phyloP scores from a whole-genome alignment of 2,797 vertebrate genomes.

The Melanotaenia trifasciata region DNA sequence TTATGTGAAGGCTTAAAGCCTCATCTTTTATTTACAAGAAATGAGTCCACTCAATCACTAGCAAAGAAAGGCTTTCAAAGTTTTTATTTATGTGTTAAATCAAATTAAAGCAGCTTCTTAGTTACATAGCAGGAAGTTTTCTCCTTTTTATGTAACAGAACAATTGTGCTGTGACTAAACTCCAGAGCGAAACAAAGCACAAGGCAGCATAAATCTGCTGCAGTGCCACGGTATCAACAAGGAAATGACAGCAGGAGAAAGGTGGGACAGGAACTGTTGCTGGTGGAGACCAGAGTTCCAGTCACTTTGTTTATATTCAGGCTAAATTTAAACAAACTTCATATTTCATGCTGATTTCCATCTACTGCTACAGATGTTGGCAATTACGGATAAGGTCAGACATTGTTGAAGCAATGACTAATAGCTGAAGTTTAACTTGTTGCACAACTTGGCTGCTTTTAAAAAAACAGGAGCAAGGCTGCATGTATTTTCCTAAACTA shows the following conservation, averaged over 20 bases:
- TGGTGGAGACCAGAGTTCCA: constrained; percentile 51
- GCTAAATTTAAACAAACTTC: constrained; percentile 69
- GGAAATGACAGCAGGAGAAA: constrained; percentile 70
- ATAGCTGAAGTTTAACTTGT: neutral
- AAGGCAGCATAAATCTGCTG: constrained; percentile 60
- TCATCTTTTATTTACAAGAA: constrained; percentile 67
- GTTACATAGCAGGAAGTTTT: constrained; percentile 33
- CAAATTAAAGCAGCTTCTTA: constrained; percentile 13
- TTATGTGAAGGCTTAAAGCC: constrained; percentile 55
- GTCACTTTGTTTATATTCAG: constrained; percentile 69
- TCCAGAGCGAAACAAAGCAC: constrained; percentile 36
- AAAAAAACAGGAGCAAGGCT: neutral
- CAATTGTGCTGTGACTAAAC: constrained; percentile 29
- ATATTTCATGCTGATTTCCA: constrained; percentile 53
- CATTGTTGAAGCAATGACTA: constrained; percentile 1
- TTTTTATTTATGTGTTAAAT: constrained; percentile 26
- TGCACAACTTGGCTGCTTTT: constrained; percentile 2
- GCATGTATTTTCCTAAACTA: neutral
- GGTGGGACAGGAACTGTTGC: constrained; percentile 75
- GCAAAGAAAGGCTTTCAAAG: constrained; percentile 9
- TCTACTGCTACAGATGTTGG: constrained; percentile 16
- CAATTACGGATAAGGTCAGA: constrained; percentile 39
- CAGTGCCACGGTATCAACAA: constrained; percentile 52
- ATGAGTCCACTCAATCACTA: constrained; percentile 33
- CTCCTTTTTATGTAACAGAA: constrained; percentile 31